Conservation (phyloP, 1,140 invertebrate species). For the Drosophila arawakana region DNA sequence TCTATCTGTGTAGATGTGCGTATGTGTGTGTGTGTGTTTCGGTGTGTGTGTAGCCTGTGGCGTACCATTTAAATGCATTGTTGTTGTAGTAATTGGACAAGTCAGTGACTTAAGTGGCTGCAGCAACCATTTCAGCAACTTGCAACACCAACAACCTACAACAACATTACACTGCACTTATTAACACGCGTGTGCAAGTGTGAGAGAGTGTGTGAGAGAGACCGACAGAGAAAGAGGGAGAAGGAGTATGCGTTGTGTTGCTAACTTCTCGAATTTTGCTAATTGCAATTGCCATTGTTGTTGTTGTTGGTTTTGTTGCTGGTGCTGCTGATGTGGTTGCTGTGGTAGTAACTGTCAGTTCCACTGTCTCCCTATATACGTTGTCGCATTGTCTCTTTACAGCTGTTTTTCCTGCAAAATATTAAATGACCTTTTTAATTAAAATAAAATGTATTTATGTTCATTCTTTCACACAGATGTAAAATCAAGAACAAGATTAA, state of each 20-base stretch:
- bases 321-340: slow-evolving; percentile 32
- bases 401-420: slow-evolving; percentile 29
- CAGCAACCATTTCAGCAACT: slow-evolving; percentile 18
- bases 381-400: slow-evolving; percentile 14
- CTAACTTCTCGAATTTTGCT: slow-evolving; percentile 64
- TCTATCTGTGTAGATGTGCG: slow-evolving; percentile 5
- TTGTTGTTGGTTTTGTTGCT: slow-evolving; percentile 37
- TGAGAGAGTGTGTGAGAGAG: slow-evolving; percentile 23
- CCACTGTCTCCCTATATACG: slow-evolving; percentile 44
- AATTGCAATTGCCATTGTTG: slow-evolving; percentile 61
- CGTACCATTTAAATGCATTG: slow-evolving; percentile 74
- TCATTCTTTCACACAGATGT: slow-evolving; percentile 28
- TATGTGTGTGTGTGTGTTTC: slow-evolving; percentile 23
- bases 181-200: slow-evolving; percentile 68
- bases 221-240: not conserved
- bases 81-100: slow-evolving; percentile 81
- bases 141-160: slow-evolving; percentile 17
- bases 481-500: slow-evolving; percentile 15
- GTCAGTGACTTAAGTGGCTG: slow-evolving; percentile 73
- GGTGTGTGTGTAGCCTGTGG: slow-evolving; percentile 61
- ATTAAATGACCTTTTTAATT: slow-evolving; percentile 70
- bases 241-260: slow-evolving; percentile 12
- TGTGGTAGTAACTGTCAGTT: slow-evolving; percentile 46
- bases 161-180: slow-evolving; percentile 46
- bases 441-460: slow-evolving; percentile 51